phyloP scores from a whole-genome alignment of 2,888 invertebrate genomes.

The Neria commutata region DNA sequence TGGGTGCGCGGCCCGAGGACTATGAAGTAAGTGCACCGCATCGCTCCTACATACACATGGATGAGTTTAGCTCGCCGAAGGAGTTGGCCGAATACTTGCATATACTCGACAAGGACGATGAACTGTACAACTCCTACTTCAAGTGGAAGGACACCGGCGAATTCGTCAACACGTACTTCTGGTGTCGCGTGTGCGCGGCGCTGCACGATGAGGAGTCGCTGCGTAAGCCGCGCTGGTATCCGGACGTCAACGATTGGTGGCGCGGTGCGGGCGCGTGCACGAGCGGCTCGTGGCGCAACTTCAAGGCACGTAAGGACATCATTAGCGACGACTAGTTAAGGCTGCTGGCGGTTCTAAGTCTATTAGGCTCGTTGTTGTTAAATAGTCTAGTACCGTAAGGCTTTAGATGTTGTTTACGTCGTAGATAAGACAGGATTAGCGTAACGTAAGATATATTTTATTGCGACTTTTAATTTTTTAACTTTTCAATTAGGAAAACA shows the following conservation, averaged over 20 bases:
- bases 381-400: conserved; percentile 11
- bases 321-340: conserved; percentile 58
- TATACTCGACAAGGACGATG: conserved; percentile 84
- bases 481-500: background rate
- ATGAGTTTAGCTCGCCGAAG: conserved; percentile 88
- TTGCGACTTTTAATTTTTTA: background rate
- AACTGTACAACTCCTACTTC: conserved; percentile 93
- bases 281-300: conserved; percentile 71
- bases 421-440: too few relatives aligned
- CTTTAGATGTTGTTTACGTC: conserved; percentile 3
- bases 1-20: conserved; percentile 93
- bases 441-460: background rate
- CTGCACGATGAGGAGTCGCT: conserved; percentile 63
- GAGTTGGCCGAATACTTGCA: conserved; percentile 87
- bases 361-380: conserved; percentile 23
- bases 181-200: conserved; percentile 70
- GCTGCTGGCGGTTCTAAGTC: conserved; percentile 13
- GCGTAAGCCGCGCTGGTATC: conserved; percentile 56
- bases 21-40: conserved; percentile 84
- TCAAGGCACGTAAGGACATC: conserved; percentile 61
- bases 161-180: conserved; percentile 90
- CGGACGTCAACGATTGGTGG: conserved; percentile 93
- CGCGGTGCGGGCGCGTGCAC: conserved; percentile 81
- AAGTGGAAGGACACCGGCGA: conserved; percentile 94
- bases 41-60: conserved; percentile 93